These are phyloP conservation scores for western clawed frog (Xenopus tropicalis) DNA, from an alignment of 2,113 vertebrate genomes.

Conservation along the genomic window DNA sequence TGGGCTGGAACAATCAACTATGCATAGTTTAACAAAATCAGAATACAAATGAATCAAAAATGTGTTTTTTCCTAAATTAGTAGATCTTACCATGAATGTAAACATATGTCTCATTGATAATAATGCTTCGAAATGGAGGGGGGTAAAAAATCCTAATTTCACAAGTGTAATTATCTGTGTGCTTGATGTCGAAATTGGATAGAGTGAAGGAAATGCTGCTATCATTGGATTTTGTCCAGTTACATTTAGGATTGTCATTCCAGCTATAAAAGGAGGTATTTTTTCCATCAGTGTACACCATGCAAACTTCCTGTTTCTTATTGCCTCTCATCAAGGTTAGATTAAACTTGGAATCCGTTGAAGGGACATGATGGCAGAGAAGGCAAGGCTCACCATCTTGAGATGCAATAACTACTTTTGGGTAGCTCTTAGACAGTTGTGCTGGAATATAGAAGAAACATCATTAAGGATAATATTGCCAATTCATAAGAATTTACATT, in stretches of 20 bases:
- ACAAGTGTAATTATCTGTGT: conserved; percentile 58
- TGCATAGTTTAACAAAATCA: conserved; percentile 5
- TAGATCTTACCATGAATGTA: conserved; percentile 63
- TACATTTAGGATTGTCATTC: conserved; percentile 49
- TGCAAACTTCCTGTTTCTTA: conserved; percentile 53
- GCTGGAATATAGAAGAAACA: conserved; percentile 53
- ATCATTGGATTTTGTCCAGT: conserved; percentile 45
- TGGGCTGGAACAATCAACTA: no score
- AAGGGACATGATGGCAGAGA: conserved; percentile 52
- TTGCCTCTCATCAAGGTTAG: conserved; percentile 59
- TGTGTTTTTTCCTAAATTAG: no score
- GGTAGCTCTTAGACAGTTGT: conserved; percentile 34
- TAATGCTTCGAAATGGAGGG: conserved; percentile 54
- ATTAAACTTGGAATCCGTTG: conserved; percentile 55
- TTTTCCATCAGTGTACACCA: conserved; percentile 46
- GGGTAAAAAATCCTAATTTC: conserved; percentile 58
- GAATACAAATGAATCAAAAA: no score
- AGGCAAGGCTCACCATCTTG: conserved; percentile 58
- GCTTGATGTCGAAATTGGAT: conserved; percentile 55
- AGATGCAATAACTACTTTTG: conserved; percentile 51
- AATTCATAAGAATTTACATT: no score
- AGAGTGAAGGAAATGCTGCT: conserved; percentile 58
- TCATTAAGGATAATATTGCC: conserved; percentile 11
- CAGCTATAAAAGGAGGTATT: conserved; percentile 9
- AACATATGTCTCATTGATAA: conserved; percentile 56